These are phyloP conservation scores for Agrilus mali DNA, from an alignment of 2,888 invertebrate genomes.

Conservation along the genomic window DNA sequence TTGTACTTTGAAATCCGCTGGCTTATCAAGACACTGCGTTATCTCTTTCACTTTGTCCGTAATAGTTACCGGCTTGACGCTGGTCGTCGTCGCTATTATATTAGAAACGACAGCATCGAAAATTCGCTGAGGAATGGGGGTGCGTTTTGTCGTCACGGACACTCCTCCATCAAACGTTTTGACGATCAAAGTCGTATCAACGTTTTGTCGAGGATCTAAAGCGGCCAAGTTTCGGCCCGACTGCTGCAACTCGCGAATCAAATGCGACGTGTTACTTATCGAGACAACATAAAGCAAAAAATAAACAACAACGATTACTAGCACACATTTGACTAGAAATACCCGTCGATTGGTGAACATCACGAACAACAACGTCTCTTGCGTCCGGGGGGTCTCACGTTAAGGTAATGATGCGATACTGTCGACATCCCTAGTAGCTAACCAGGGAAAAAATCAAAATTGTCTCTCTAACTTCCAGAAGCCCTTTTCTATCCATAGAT, in stretches of 20 bases:
- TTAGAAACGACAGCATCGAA: too few relatives aligned
- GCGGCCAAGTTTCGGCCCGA: conserved; percentile 34
- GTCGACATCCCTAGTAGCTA: conserved; percentile 22
- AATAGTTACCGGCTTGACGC: conserved; percentile 13
- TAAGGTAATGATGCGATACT: conserved; percentile 22
- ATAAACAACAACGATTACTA: conserved; percentile 22
- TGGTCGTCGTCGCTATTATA: conserved; percentile 1
- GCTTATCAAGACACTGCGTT: conserved; percentile 30
- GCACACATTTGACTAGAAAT: conserved; percentile 25
- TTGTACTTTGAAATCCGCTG: conserved; percentile 29
- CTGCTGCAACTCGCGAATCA: conserved; percentile 30
- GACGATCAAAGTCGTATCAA: too few relatives aligned
- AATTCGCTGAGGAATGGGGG: too few relatives aligned
- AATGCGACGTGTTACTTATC: conserved; percentile 21
- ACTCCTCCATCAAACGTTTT: too few relatives aligned
- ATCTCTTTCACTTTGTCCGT: conserved; percentile 23
- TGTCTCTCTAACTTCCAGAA: too few relatives aligned
- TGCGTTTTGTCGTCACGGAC: too few relatives aligned
- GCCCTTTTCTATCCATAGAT: too few relatives aligned
- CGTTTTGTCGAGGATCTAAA: conserved; percentile 20
- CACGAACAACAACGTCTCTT: conserved; percentile 17
- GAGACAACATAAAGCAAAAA: conserved; percentile 26
- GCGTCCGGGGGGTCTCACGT: conserved; percentile 30
- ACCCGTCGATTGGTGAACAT: conserved; percentile 28
- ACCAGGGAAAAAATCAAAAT: too few relatives aligned